phyloP scores from a whole-genome alignment of 1,140 invertebrate genomes.

The Dryas iulia region DNA sequence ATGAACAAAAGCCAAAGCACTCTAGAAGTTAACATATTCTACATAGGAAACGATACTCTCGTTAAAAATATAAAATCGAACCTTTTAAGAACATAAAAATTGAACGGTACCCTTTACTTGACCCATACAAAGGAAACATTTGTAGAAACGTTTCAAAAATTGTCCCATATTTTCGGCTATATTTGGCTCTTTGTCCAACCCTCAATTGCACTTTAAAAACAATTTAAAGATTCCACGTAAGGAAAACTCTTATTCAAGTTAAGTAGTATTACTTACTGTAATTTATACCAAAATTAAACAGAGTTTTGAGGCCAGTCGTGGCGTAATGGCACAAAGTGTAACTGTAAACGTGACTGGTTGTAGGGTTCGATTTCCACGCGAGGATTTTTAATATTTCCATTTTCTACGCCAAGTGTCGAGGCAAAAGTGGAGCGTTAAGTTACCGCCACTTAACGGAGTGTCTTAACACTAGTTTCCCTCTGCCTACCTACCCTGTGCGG shows the following conservation, averaged over 20 bases:
- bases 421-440: too few species aligned
- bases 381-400: too few species aligned
- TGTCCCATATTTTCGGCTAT: not conserved
- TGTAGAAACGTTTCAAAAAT: slow-evolving; percentile 13
- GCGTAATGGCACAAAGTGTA: too few species aligned
- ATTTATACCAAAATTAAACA: too few species aligned
- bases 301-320: too few species aligned
- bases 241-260: not conserved
- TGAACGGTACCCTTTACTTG: slow-evolving; percentile 1
- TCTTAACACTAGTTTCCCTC: too few species aligned
- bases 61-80: not conserved
- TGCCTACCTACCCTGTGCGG: too few species aligned
- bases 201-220: not conserved
- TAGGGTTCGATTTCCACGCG: too few species aligned
- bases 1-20: slow-evolving; percentile 3
- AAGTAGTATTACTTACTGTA: too few species aligned
- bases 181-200: not conserved
- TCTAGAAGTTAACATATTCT: not conserved
- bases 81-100: slow-evolving; percentile 11
- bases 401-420: too few species aligned
- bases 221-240: not conserved
- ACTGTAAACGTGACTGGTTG: too few species aligned
- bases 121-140: slow-evolving; percentile 11
- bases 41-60: not conserved
- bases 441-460: too few species aligned